Evolutionary conservation across 2,888 invertebrate species (phyloP).

Genomic region (Microplitis manilae): DNA sequence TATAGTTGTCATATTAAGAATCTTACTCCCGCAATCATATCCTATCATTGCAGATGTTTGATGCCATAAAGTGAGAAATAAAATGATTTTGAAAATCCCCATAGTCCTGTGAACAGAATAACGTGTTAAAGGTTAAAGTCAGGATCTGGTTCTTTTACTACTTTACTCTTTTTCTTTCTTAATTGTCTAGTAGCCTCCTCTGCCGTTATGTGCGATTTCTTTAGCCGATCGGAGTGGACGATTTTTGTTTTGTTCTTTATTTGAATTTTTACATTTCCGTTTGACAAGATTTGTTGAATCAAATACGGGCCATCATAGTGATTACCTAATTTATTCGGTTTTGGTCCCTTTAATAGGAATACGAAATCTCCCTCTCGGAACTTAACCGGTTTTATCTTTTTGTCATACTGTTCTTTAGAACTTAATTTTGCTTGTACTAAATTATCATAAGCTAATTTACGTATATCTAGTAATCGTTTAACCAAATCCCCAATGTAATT

Average conservation of each 20-base stretch:
- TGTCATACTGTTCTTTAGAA: constrained; percentile 46
- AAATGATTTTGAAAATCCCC: not conserved
- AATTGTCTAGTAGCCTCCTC: not conserved
- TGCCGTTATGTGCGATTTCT: constrained; percentile 27
- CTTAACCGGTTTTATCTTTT: constrained; percentile 5
- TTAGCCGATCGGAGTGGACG: constrained; percentile 35
- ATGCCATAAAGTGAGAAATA: not conserved
- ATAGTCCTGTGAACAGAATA: not conserved
- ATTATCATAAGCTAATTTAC: constrained; percentile 38
- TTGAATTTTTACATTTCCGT: constrained; percentile 34
- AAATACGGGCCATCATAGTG: constrained; percentile 44
- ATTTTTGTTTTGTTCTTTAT: constrained; percentile 15
- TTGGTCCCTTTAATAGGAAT: constrained; percentile 33
- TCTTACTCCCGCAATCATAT: constrained; percentile 42
- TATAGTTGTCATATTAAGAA: constrained; percentile 40
- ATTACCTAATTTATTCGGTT: constrained; percentile 39
- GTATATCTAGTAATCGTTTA: constrained; percentile 8
- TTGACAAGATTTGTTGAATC: constrained; percentile 25
- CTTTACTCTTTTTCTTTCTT: not conserved
- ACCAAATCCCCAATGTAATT: constrained; percentile 41
- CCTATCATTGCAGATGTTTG: constrained; percentile 23
- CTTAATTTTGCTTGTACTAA: constrained; percentile 29
- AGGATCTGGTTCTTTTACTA: not conserved
- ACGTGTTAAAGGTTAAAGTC: not conserved
- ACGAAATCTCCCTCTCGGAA: constrained; percentile 32